Evolutionary conservation across 2,797 vertebrate genomes (phyloP).

Genomic region (Alfaro cultratus): DNA sequence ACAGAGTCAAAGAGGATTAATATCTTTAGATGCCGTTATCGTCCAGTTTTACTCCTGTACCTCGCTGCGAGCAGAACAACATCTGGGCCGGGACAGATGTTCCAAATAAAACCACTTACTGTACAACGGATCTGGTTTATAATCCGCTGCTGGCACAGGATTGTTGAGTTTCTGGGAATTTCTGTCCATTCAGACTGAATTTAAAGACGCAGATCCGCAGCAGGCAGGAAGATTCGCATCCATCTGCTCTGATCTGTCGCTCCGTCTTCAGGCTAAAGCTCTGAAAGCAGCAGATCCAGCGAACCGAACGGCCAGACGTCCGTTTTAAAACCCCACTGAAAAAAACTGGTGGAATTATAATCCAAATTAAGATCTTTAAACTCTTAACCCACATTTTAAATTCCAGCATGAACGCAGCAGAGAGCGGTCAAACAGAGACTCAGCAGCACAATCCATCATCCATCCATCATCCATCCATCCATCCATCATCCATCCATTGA

Average conservation of each 20-base stretch:
- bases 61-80: neutral
- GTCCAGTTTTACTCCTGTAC: neutral
- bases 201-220: neutral
- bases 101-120: slow-evolving; percentile 1
- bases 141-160: neutral
- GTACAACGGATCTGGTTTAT: neutral
- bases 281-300: neutral
- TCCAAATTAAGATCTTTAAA: slow-evolving; percentile 4
- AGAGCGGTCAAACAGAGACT: neutral
- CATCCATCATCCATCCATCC: neutral
- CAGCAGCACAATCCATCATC: neutral
- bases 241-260: neutral
- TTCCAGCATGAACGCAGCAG: neutral
- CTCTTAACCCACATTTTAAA: slow-evolving; percentile 3
- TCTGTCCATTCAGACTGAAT: neutral
- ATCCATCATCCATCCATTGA: too few species aligned
- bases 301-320: neutral
- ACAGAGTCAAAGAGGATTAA: slow-evolving; percentile 8
- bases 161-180: neutral
- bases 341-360: neutral
- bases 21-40: neutral
- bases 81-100: neutral
- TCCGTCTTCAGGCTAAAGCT: neutral
- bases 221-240: neutral
- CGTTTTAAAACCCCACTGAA: neutral